Percentiles rank a stretch among this genome's conserved stretches.
Conservation (phyloP, 2,113 vertebrate genomes). For the Brachyhypopomus occidentalis region DNA sequence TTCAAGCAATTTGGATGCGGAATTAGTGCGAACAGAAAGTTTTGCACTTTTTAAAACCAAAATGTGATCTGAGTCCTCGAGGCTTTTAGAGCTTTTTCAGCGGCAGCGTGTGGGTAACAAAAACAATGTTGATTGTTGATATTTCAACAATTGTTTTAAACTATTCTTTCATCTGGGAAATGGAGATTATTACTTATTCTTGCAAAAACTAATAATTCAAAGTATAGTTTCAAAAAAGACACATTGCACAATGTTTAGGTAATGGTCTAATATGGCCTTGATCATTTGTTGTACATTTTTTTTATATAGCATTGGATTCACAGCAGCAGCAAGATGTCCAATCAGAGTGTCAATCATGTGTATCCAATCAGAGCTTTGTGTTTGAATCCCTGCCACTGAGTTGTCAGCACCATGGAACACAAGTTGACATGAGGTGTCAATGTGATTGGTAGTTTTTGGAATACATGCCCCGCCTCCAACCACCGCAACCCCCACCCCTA, state of each 20-base stretch:
- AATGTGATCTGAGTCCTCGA: conserved; percentile 20
- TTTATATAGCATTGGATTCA: not conserved
- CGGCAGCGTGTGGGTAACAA: conserved; percentile 31
- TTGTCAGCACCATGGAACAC: not conserved
- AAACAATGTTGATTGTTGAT: conserved; percentile 30
- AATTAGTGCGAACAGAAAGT: conserved; percentile 34
- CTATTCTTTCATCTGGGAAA: conserved; percentile 19
- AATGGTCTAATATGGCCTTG: not conserved
- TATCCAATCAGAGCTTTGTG: not conserved
- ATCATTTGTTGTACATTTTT: not conserved
- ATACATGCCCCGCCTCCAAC: no score
- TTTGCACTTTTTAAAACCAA: conserved; percentile 35
- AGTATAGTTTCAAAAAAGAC: conserved; percentile 29
- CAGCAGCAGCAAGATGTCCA: not conserved
- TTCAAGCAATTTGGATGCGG: conserved; percentile 37
- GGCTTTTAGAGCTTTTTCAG: conserved; percentile 22
- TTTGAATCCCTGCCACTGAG: not conserved
- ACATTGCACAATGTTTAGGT: not conserved
- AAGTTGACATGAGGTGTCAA: not conserved
- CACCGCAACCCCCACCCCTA: no score
- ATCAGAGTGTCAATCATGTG: no score
- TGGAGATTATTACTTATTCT: conserved; percentile 25
- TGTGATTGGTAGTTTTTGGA: not conserved
- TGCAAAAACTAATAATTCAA: conserved; percentile 21
- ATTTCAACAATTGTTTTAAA: conserved; percentile 30